phyloP scores from a whole-genome alignment of 2,888 invertebrate species.

The Lasiommata megera region DNA sequence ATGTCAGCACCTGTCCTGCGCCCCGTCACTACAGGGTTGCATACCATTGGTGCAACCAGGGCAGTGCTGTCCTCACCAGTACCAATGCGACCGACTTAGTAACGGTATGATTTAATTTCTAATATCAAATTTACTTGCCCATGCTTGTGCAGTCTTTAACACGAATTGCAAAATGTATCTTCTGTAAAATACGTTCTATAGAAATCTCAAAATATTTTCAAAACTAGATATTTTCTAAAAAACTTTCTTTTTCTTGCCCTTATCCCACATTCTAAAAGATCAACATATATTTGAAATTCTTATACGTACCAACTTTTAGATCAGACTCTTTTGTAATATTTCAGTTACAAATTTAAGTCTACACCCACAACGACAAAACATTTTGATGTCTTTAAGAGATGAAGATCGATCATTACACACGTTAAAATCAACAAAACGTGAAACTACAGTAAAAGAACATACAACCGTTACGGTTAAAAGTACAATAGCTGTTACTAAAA shows the following conservation, averaged over 20 bases:
- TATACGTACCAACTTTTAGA: neutral
- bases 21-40: constrained; percentile 88
- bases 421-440: constrained; percentile 45
- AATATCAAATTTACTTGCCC: too few species aligned
- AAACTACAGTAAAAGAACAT: constrained; percentile 48
- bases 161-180: too few species aligned
- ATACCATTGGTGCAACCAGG: constrained; percentile 87
- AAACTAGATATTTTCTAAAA: too few species aligned
- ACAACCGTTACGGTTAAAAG: constrained; percentile 44
- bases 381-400: constrained; percentile 43
- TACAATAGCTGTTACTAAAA: constrained; percentile 41
- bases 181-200: too few species aligned
- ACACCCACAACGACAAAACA: constrained; percentile 36
- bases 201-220: too few species aligned
- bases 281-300: too few species aligned
- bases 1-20: constrained; percentile 89
- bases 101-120: constrained; percentile 20
- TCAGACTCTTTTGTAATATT: constrained; percentile 13
- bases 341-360: constrained; percentile 30
- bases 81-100: constrained; percentile 83
- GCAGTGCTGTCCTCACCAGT: constrained; percentile 92
- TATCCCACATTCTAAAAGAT: too few species aligned
- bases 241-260: too few species aligned
- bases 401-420: constrained; percentile 56
- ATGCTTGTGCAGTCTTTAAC: too few species aligned